Evolutionary conservation across 1,140 invertebrate species (phyloP).

Genomic region (Lucilia sericata): DNA sequence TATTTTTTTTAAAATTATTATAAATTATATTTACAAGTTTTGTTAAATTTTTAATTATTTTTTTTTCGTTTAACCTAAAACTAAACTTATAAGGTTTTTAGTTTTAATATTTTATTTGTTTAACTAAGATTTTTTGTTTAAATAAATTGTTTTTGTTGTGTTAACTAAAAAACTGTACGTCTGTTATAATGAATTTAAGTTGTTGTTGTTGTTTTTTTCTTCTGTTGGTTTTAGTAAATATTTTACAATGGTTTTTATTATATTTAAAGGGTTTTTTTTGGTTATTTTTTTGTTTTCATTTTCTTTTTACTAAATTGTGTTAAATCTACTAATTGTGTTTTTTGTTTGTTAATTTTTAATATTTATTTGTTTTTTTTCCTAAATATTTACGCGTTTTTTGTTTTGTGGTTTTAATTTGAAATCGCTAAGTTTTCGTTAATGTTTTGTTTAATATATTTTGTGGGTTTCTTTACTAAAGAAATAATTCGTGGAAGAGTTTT

Average conservation of each 20-base stretch:
- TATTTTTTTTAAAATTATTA: neutral
- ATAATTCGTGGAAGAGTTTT: constrained; percentile 45
- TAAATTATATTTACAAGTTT: constrained; percentile 43
- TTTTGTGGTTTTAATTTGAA: constrained; percentile 38
- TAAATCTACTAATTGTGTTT: constrained; percentile 42
- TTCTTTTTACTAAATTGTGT: constrained; percentile 40
- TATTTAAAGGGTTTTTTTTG: constrained; percentile 28
- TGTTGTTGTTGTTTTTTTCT: neutral
- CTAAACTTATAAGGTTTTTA: constrained; percentile 6
- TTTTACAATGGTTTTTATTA: constrained; percentile 33
- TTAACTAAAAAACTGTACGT: constrained; percentile 42
- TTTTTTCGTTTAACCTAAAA: constrained; percentile 42
- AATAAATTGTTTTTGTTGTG: constrained; percentile 30
- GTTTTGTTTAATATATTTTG: constrained; percentile 29
- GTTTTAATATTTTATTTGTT: constrained; percentile 17
- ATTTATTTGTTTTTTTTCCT: constrained; percentile 14
- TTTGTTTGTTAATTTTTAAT: constrained; percentile 13
- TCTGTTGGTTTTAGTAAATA: constrained; percentile 32
- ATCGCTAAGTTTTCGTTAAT: constrained; percentile 40
- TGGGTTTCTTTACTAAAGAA: constrained; percentile 44
- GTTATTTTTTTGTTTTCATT: constrained; percentile 13
- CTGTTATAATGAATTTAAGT: constrained; percentile 18
- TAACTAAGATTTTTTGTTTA: neutral
- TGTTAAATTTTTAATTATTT: constrained; percentile 16
- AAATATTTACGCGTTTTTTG: constrained; percentile 26